A percentile compares a stretch with the other conserved stretches of the same genome.
These are phyloP conservation scores for Vanessa atalanta DNA, from an alignment of 1,140 invertebrate genomes.

Conservation along the genomic window DNA sequence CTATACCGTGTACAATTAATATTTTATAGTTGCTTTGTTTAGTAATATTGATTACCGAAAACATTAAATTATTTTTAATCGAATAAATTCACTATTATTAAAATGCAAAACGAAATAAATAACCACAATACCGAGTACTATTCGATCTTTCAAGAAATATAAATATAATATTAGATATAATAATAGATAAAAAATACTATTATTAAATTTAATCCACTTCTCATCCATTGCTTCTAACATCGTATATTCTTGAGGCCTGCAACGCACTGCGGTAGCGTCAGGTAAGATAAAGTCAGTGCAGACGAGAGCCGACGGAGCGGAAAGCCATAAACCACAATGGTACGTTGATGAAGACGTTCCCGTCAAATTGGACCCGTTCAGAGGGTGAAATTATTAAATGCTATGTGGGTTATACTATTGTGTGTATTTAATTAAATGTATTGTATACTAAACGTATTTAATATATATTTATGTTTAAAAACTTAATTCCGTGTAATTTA, in stretches of 20 bases:
- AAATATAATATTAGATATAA: too few relatives aligned
- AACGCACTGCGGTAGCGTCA: constrained; percentile 35
- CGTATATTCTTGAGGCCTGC: constrained; percentile 29
- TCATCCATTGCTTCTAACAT: constrained; percentile 35
- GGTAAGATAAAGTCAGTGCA: constrained; percentile 54
- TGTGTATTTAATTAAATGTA: background rate
- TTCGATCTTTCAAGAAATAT: too few relatives aligned
- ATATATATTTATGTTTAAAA: background rate
- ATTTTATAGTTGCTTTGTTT: too few relatives aligned
- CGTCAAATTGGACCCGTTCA: constrained; percentile 51
- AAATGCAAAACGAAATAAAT: too few relatives aligned
- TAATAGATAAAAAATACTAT: too few relatives aligned
- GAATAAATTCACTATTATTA: too few relatives aligned
- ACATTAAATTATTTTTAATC: too few relatives aligned
- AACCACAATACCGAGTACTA: too few relatives aligned
- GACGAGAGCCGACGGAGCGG: constrained; percentile 50
- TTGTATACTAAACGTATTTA: background rate
- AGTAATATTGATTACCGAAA: too few relatives aligned
- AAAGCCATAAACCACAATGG: constrained; percentile 59
- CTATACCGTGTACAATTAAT: too few relatives aligned
- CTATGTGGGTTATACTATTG: constrained; percentile 1
- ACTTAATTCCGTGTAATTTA: too few relatives aligned
- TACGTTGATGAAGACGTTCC: constrained; percentile 66
- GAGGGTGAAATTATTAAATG: constrained; percentile 49
- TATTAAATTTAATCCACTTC: background rate